These are phyloP conservation scores for Stratiolaelaps scimitus DNA, from an alignment of 1,140 invertebrate species.

Conservation along the genomic window DNA sequence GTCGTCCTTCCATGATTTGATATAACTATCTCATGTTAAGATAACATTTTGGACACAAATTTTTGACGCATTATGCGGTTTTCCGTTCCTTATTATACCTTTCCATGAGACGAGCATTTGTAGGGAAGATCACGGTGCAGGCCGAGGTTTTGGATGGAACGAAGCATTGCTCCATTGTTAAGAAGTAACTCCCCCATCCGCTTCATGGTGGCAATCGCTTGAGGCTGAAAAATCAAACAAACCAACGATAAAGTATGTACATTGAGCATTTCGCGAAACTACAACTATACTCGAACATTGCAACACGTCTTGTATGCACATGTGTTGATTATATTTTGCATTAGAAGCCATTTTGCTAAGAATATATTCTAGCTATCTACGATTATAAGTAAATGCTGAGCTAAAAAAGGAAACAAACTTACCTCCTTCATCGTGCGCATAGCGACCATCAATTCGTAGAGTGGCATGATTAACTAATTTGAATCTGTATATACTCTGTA, in stretches of 20 bases:
- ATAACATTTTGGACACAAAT: no score
- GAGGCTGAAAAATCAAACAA: background rate
- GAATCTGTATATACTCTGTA: no score
- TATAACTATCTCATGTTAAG: no score
- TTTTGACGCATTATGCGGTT: no score
- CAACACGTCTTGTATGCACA: background rate
- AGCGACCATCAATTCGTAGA: constrained; percentile 1
- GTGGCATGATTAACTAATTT: background rate
- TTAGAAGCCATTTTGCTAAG: background rate
- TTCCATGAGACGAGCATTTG: constrained; percentile 2
- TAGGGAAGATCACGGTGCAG: background rate
- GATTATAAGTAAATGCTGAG: background rate
- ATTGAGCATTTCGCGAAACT: background rate
- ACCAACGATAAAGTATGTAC: no score
- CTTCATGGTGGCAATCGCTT: background rate
- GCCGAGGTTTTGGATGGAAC: constrained; percentile 1
- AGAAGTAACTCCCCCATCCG: background rate
- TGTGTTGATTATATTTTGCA: background rate
- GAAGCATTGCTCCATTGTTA: background rate
- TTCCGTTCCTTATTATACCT: background rate
- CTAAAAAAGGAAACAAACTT: background rate
- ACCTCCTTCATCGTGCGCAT: constrained; percentile 15
- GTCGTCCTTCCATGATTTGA: no score
- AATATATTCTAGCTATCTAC: background rate
- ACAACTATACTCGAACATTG: background rate